Conservation (phyloP, 2,797 vertebrate species). For the Diceros bicornis region DNA sequence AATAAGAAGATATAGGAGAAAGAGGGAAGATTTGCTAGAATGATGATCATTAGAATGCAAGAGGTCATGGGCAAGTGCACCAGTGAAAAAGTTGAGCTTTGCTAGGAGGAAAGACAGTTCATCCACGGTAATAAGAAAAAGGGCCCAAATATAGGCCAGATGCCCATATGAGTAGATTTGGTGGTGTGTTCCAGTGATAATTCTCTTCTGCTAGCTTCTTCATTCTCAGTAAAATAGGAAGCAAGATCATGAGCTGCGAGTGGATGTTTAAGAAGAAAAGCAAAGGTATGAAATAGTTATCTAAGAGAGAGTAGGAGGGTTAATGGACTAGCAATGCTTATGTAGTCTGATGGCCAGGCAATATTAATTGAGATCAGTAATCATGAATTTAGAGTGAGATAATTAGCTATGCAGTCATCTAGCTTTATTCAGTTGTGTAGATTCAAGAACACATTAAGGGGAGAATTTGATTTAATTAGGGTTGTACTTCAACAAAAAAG, state of each 20-base stretch:
- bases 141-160: neutral
- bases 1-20: neutral
- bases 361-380: neutral
- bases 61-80: fast-evolving
- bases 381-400: neutral
- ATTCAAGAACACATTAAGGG: neutral
- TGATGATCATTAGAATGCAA: neutral
- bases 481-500: neutral
- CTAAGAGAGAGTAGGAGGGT: neutral
- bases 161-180: neutral
- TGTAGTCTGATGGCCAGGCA: neutral
- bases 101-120: neutral
- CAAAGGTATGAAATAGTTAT: conserved; percentile 1
- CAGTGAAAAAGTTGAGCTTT: neutral
- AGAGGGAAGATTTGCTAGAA: neutral
- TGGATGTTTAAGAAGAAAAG: neutral
- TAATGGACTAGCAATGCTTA: neutral
- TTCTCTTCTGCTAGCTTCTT: neutral
- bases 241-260: neutral
- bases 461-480: neutral
- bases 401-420: neutral
- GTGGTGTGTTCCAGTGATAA: neutral
- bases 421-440: neutral
- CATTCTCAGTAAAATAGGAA: neutral
- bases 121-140: neutral